Evolutionary conservation across 2,888 invertebrate species (phyloP), one percentile per base, ranked within the genome.

Genomic region (Endotricha flammealis): DNA sequence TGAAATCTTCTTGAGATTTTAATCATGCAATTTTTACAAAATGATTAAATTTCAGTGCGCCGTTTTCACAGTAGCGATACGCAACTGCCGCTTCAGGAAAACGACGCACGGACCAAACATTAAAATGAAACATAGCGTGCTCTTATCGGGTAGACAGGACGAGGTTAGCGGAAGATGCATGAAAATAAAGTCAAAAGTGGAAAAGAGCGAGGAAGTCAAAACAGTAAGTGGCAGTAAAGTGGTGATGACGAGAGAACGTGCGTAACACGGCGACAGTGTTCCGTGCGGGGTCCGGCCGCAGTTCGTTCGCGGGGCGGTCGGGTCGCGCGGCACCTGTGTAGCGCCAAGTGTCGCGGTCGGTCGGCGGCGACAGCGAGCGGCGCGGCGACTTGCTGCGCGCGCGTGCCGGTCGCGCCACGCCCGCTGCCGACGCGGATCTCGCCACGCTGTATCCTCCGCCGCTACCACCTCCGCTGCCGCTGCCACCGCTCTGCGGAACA

Each of bases 361-460:
- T 92, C 37, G 95, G 94, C 36, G 95, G 95, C 41, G 95, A 95
- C 46, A 95, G 88, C 61, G 94, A 95, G 60, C 95, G 90, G 41
- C 93, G 90, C 50, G 95, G 95, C 55, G 95, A 95, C 85, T 93
- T 95, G 74, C 94, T 94, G 58, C 93, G 89, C 34, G 91, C 91
- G 42, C 92, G 88, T 38, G 73, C 65, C 36, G 74, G 61, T 44
- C 76, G 66, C 44, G 67, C 66, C 37, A 74, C 80, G 27, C 95
- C 95, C 39, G 95, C 95, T 39, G 95, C 95, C 39, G 95, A 95
- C 80, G 95, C 95, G 62, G 95, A 95, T 51, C 95, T 90, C 68
- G 93, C 93, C 92, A 73, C 77, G 62, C 65, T 61, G 69, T 75
- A 79, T 16, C 76, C 79, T 41, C 72, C 54, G 44, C 80, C 75